Evolutionary conservation across 2,888 invertebrate genomes (phyloP).

Genomic region (Rugalucina vietnamica): DNA sequence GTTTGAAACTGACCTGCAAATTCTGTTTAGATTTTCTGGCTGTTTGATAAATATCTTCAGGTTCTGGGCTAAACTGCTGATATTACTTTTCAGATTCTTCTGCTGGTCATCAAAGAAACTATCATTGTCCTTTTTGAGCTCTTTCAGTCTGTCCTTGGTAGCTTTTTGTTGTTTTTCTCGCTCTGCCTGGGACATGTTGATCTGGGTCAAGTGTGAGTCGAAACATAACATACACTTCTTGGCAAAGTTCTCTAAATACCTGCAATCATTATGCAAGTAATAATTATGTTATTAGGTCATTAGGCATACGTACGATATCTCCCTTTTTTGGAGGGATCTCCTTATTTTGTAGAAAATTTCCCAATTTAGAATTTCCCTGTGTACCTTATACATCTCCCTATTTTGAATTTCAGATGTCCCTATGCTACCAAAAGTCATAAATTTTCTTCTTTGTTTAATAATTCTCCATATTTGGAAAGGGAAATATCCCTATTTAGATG

Average conservation of each 20-base stretch:
- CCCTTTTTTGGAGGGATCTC: too few relatives aligned
- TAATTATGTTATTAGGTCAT: not conserved
- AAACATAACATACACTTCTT: conserved; percentile 39
- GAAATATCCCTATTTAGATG: too few relatives aligned
- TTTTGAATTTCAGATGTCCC: too few relatives aligned
- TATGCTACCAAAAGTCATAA: too few relatives aligned
- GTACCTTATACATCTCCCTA: too few relatives aligned
- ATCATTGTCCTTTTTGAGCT: conserved; percentile 38
- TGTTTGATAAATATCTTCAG: conserved; percentile 44
- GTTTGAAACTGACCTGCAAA: conserved; percentile 47
- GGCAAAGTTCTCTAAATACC: conserved; percentile 41
- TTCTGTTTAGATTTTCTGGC: conserved; percentile 29
- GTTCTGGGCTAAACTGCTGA: conserved; percentile 46
- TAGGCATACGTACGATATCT: too few relatives aligned
- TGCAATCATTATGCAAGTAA: conserved; percentile 16
- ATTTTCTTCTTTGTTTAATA: too few relatives aligned
- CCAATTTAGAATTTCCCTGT: too few relatives aligned
- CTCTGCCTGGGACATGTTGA: conserved; percentile 28
- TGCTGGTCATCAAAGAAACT: conserved; percentile 62
- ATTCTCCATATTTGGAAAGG: too few relatives aligned
- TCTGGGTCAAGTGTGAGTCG: conserved; percentile 37
- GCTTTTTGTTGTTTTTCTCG: conserved; percentile 25
- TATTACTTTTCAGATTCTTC: conserved; percentile 30
- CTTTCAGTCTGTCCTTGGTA: conserved; percentile 30
- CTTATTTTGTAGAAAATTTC: too few relatives aligned